A percentile compares a stretch with the other conserved stretches of the same genome.
Conservation (phyloP, 2,888 invertebrate species). For the Torymus tubicola region DNA sequence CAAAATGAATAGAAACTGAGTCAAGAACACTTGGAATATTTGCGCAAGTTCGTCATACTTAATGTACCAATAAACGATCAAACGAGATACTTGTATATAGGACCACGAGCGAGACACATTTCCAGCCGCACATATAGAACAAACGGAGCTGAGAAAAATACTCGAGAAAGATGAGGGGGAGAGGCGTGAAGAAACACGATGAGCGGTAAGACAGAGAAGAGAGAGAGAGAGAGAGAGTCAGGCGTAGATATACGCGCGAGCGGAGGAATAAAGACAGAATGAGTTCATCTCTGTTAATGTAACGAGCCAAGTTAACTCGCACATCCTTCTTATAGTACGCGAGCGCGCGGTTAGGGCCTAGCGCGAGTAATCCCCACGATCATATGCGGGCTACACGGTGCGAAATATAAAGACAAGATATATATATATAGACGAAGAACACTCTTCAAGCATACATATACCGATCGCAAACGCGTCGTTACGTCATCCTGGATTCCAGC, state of each 20-base stretch:
- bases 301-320: constrained; percentile 74
- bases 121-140: too few species aligned
- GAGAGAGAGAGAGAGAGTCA: constrained; percentile 57
- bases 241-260: too few species aligned
- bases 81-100: constrained; percentile 21
- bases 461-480: constrained; percentile 49
- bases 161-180: constrained; percentile 5
- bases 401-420: background rate
- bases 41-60: constrained; percentile 18
- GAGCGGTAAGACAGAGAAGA: constrained; percentile 8
- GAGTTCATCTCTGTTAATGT: constrained; percentile 75
- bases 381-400: constrained; percentile 34
- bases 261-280: constrained; percentile 59
- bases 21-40: constrained; percentile 30
- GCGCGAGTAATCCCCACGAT: constrained; percentile 25
- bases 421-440: background rate
- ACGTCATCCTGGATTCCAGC: constrained; percentile 57
- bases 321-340: constrained; percentile 75
- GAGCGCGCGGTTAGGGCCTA: constrained; percentile 17
- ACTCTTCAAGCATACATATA: background rate
- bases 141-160: background rate
- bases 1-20: constrained; percentile 18
- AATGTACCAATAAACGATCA: constrained; percentile 25
- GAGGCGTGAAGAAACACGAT: constrained; percentile 19
- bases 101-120: background rate